phyloP scores from a whole-genome alignment of 2,797 vertebrate genomes.

The Cirrhinus mrigala region DNA sequence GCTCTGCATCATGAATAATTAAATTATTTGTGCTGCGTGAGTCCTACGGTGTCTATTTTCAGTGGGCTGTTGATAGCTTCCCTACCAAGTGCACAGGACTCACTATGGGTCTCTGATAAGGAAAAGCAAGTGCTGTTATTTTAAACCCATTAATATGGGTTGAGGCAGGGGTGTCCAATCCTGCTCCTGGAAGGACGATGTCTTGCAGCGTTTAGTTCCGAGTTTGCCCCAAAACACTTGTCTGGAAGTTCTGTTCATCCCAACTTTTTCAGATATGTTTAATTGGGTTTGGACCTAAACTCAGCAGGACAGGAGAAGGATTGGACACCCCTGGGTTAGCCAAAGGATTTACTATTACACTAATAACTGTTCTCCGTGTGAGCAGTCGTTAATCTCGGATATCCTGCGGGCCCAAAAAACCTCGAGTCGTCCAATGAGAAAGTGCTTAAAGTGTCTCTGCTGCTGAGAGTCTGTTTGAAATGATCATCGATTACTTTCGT shows the following conservation, averaged over 20 bases:
- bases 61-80: slow-evolving; percentile 65
- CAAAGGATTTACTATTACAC: slow-evolving; percentile 9
- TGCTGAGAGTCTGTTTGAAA: slow-evolving; percentile 66
- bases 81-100: slow-evolving; percentile 3
- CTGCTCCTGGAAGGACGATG: not conserved
- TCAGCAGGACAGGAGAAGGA: not conserved
- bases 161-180: not conserved
- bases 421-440: slow-evolving; percentile 69
- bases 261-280: slow-evolving; percentile 1
- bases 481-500: slow-evolving; percentile 60
- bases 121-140: not conserved
- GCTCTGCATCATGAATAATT: slow-evolving; percentile 77
- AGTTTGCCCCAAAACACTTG: not conserved
- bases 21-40: slow-evolving; percentile 68
- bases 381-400: slow-evolving; percentile 67
- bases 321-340: not conserved
- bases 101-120: slow-evolving; percentile 3
- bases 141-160: not conserved
- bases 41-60: slow-evolving; percentile 75
- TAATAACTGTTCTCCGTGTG: slow-evolving; percentile 71
- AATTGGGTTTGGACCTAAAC: slow-evolving; percentile 8
- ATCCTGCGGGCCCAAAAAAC: slow-evolving; percentile 66
- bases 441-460: slow-evolving; percentile 67
- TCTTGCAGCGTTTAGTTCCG: not conserved
- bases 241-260: not conserved